Base-by-base conservation (phyloP, 2,888 invertebrate species). In the Anarsia innoxiella region DNA sequence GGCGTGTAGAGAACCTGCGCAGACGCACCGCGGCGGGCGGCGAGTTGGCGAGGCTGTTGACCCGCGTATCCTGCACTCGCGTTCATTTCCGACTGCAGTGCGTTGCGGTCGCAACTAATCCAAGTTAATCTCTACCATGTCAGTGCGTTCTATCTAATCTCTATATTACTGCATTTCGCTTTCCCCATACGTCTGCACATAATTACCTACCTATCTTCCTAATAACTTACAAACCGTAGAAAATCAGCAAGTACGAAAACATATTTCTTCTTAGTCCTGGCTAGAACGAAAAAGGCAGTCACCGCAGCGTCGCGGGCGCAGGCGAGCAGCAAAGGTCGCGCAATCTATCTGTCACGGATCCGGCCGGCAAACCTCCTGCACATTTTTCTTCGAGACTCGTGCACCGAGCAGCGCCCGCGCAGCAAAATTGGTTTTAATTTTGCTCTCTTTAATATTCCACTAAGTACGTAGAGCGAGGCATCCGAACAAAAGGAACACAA, bases 311-410 rank as follows among this genome's bases (percentile, higher is more conserved):
- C 37, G 41, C 43, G 41, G 36, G 41, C 39, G 50, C 53, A 35
- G 14, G n/a, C n/a, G n/a, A n/a, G n/a, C n/a, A n/a, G n/a, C n/a
- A n/a, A n/a, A 35, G 35, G 35, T 35, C 35, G 35, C 28, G 35
- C 35, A 48, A 52, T 51, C 53, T 53, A 48, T 53, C 55, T 56
- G 52, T 52, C 53, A 52, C 41, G 53, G 49, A 46, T 45, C 46
- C 32, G 23, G 4, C 23, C 32, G 23, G n/a, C 23, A 4, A 5
- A 2, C 23, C 33, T 13, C 42, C 40, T 31, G 40, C 41, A 44
- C 37, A 39, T 51, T 50, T n/a, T 49, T 50, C 42, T 42, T 37
- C 45, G 39, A 40, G 27, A 35, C 35, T 33, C 33, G 33, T 33
- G 33, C 43, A 36, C 31, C 30, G 11, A 34, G 36, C 37, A 23